phyloP scores from a whole-genome alignment of 2,113 vertebrate species.

The Misgurnus anguillicaudatus region DNA sequence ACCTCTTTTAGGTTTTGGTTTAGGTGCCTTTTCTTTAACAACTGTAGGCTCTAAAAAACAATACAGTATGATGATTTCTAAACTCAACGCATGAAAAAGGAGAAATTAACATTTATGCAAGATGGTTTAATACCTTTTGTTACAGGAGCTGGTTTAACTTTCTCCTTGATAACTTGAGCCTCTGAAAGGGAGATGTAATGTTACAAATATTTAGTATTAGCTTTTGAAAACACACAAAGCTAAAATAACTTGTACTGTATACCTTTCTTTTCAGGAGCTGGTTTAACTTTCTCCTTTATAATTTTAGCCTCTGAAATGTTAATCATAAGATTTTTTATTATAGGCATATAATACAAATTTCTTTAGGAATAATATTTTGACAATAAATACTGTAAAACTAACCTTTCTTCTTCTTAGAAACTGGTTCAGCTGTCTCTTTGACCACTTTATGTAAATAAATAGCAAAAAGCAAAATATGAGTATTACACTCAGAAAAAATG shows the following conservation, averaged over 20 bases:
- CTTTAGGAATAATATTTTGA: background rate
- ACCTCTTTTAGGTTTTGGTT: conserved; percentile 14
- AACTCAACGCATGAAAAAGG: background rate
- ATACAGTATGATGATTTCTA: background rate
- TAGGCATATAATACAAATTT: background rate
- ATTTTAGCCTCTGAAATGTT: conserved; percentile 9
- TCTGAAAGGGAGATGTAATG: background rate
- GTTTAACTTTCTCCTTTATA: conserved; percentile 3
- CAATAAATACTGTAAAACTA: too few species aligned
- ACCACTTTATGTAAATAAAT: background rate
- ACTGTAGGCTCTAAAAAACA: background rate
- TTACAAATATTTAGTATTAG: background rate
- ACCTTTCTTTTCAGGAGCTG: conserved; percentile 56
- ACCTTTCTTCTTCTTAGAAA: conserved; percentile 13
- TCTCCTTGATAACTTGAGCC: conserved; percentile 44
- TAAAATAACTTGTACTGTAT: too few species aligned
- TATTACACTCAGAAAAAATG: too few species aligned
- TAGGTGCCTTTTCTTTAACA: conserved; percentile 1
- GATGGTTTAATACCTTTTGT: conserved; percentile 45
- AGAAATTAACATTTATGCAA: background rate
- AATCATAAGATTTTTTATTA: background rate
- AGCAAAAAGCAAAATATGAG: too few species aligned
- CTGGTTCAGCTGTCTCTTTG: background rate
- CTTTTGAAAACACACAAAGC: too few species aligned
- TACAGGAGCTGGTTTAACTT: conserved; percentile 15